A percentile compares a stretch with the other conserved stretches of the same genome.
Conservation (phyloP, 1,140 invertebrate species). For the Drosophila seguyi region DNA sequence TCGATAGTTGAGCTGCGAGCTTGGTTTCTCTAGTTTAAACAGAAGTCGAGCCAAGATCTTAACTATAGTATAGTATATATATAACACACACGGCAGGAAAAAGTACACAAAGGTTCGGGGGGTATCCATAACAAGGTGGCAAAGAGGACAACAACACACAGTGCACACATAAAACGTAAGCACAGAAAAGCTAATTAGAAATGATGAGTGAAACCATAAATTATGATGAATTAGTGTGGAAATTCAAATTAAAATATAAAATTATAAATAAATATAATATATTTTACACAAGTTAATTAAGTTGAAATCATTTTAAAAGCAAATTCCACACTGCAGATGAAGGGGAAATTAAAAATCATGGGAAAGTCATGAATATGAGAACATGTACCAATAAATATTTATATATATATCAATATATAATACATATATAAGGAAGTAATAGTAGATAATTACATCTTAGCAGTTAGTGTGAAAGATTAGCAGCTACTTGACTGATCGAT, state of each 20-base stretch:
- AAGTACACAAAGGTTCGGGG: background rate
- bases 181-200: conserved; percentile 25
- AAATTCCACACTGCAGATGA: background rate
- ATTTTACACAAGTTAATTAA: background rate
- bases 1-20: conserved; percentile 34
- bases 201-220: background rate
- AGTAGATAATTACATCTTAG: conserved; percentile 82
- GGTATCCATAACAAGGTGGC: background rate
- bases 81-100: background rate
- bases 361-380: conserved; percentile 7
- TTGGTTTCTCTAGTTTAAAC: conserved; percentile 17
- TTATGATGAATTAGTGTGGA: background rate
- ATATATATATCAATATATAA: conserved; percentile 43
- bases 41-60: conserved; percentile 7
- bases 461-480: conserved; percentile 77
- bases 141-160: conserved; percentile 6
- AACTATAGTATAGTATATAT: conserved; percentile 3
- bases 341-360: background rate
- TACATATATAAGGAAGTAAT: conserved; percentile 44
- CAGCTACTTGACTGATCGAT: conserved; percentile 67
- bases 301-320: background rate
- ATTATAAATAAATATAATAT: background rate
- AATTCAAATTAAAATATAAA: background rate
- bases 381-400: conserved; percentile 26
- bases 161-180: conserved; percentile 32